Conservation (phyloP, 2,888 invertebrate genomes). For the Synanthedon myopaeformis region DNA sequence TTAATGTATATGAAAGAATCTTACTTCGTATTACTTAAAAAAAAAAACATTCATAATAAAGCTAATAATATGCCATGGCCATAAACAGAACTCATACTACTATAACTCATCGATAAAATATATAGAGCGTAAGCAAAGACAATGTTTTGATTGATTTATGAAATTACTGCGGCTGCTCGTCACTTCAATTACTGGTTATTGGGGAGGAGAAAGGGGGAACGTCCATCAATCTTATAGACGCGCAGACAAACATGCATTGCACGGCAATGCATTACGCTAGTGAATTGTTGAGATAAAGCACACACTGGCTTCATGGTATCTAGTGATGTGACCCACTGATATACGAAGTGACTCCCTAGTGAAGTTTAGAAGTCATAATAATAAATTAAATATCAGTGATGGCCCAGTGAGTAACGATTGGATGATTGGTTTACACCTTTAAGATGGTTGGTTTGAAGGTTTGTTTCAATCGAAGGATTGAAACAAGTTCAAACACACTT, state of each 20-base stretch:
- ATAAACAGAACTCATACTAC: too few species aligned
- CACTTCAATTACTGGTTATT: slow-evolving; percentile 26
- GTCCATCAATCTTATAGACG: slow-evolving; percentile 40
- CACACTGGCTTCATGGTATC: background rate
- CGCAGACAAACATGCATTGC: slow-evolving; percentile 8
- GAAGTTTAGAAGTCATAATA: background rate
- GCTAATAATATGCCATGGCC: too few species aligned
- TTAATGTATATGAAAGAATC: too few species aligned
- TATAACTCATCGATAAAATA: background rate
- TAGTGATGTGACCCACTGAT: background rate
- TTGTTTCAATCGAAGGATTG: too few species aligned
- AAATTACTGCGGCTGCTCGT: slow-evolving; percentile 25
- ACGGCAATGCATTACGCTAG: slow-evolving; percentile 5
- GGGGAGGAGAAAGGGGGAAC: slow-evolving; percentile 5
- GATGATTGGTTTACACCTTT: too few species aligned
- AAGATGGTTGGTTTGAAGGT: too few species aligned
- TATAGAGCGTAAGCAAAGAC: slow-evolving; percentile 16
- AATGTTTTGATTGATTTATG: slow-evolving; percentile 33
- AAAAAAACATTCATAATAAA: too few species aligned
- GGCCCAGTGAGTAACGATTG: too few species aligned
- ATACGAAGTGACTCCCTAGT: background rate
- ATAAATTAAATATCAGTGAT: too few species aligned
- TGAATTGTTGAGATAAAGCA: slow-evolving; percentile 6
- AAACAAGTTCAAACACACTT: too few species aligned
- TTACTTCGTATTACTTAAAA: too few species aligned